A percentile compares a stretch with the other conserved stretches of the same genome.
These are phyloP conservation scores for Eretmocerus hayati DNA, from an alignment of 2,888 invertebrate genomes.

Conservation along the genomic window DNA sequence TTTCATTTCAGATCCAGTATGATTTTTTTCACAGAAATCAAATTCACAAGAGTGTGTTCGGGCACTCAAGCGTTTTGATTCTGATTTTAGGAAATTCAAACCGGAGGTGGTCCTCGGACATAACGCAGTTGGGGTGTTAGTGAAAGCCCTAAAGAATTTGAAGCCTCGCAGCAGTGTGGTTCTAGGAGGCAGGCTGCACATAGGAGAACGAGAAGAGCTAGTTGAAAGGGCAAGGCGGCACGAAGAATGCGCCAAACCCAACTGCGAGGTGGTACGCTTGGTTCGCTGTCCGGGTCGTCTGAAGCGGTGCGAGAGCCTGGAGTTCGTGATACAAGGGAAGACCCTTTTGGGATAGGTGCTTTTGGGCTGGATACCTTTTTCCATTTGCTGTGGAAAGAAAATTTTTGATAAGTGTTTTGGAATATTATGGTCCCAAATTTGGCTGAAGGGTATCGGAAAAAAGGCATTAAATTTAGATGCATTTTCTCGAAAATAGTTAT, in stretches of 20 bases:
- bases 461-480: too few species aligned
- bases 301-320: constrained; percentile 44
- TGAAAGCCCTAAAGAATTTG: constrained; percentile 69
- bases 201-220: constrained; percentile 66
- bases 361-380: constrained; percentile 27
- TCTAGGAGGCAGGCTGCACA: constrained; percentile 69
- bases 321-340: too few species aligned
- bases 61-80: too few species aligned
- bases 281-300: constrained; percentile 49
- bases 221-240: constrained; percentile 70
- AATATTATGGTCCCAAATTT: too few species aligned
- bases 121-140: constrained; percentile 75
- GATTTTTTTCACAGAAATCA: too few species aligned
- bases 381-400: constrained; percentile 35
- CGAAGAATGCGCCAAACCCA: constrained; percentile 68
- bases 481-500: too few species aligned
- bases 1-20: too few species aligned
- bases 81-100: constrained; percentile 52
- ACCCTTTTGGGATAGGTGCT: constrained; percentile 4
- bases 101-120: constrained; percentile 75
- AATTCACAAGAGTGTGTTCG: too few species aligned
- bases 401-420: too few species aligned
- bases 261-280: constrained; percentile 51
- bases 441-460: too few species aligned
- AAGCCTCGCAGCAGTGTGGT: constrained; percentile 69